A percentile compares a stretch with the other conserved stretches of the same genome.
Evolutionary conservation across 2,113 vertebrate genomes (phyloP).

Genomic region (Onychostruthus taczanowskii): DNA sequence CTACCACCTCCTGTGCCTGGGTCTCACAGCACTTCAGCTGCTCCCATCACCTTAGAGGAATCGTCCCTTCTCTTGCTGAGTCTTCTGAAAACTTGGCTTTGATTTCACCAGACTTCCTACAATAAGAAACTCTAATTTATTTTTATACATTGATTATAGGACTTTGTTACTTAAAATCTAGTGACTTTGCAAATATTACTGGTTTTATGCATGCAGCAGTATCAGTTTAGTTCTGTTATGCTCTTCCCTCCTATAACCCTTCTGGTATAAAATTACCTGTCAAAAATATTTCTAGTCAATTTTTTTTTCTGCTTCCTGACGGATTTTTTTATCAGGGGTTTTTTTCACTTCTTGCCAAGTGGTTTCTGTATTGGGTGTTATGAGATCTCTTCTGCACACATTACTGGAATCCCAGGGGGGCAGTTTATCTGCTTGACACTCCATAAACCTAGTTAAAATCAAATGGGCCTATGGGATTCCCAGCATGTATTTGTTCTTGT

Average conservation of each 20-base stretch:
- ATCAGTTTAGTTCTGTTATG: not conserved
- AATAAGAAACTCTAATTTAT: not conserved
- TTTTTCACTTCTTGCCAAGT: not conserved
- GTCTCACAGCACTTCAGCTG: not conserved
- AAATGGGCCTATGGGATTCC: not conserved
- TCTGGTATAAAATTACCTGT: not conserved
- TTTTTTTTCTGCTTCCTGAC: not conserved
- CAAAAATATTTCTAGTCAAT: not conserved
- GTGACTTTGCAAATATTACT: not conserved
- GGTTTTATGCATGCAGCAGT: not conserved
- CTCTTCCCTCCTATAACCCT: not conserved
- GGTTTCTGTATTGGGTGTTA: not conserved
- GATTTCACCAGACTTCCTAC: not conserved
- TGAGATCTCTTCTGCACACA: not conserved
- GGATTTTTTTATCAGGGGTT: not conserved
- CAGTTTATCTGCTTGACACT: not conserved
- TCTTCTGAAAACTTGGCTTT: conserved; percentile 3
- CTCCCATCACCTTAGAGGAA: not conserved
- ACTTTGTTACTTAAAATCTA: not conserved
- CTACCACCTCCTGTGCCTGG: conserved; percentile 6
- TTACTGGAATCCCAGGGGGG: not conserved
- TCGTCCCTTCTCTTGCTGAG: not conserved
- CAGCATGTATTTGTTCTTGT: not conserved
- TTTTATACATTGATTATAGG: not conserved
- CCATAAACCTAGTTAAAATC: not conserved